phyloP scores from a whole-genome alignment of 2,113 vertebrate species.

The Balaenoptera acutorostrata region DNA sequence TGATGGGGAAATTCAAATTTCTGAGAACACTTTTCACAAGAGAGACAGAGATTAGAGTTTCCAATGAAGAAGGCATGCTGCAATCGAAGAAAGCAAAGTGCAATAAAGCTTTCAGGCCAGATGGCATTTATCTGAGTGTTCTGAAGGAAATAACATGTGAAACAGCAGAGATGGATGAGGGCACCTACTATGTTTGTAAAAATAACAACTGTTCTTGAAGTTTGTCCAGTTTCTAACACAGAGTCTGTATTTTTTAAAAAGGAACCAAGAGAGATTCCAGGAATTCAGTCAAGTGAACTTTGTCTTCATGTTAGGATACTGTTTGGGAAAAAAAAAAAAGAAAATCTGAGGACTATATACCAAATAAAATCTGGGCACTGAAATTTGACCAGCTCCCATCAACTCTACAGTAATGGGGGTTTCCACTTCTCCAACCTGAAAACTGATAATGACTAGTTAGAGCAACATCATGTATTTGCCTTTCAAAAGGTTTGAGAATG shows the following conservation, averaged over 20 bases:
- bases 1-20: conserved; percentile 56
- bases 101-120: not conserved
- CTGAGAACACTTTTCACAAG: conserved; percentile 54
- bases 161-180: not conserved
- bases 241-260: not conserved
- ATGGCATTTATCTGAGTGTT: not conserved
- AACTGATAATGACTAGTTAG: not conserved
- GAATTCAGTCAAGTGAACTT: conserved; percentile 32
- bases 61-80: not conserved
- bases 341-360: not conserved
- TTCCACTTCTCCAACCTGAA: not conserved
- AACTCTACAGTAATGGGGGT: not conserved
- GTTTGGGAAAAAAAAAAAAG: not conserved
- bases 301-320: not conserved
- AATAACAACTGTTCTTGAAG: not conserved
- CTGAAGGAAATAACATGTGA: conserved; percentile 36
- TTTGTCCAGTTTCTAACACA: not conserved
- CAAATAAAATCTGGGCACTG: not conserved
- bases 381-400: not conserved
- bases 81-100: not conserved
- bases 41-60: conserved; percentile 32
- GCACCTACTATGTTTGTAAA: not conserved
- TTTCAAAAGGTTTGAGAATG: not conserved
- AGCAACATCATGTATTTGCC: not conserved
- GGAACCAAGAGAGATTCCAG: not conserved